Base-by-base conservation (phyloP, 2,797 vertebrate genomes). In the Meriones psammophilus region DNA sequence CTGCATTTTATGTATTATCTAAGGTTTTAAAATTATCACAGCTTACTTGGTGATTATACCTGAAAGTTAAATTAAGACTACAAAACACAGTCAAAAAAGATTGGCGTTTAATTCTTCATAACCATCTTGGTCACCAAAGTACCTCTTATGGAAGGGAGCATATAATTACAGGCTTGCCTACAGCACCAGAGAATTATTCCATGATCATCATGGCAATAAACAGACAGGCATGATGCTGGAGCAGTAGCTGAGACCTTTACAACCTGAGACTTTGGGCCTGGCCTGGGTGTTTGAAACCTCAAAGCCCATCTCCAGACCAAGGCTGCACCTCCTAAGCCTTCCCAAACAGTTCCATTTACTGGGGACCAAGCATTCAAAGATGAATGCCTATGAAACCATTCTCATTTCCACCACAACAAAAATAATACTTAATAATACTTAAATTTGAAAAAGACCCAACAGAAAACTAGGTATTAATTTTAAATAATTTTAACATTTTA, bases 51-150 rank as follows among this genome's bases (percentile, higher is more conserved):
- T 54, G 10, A 20, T 71, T 71, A 66, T 62, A 88, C 64, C 26
- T 92, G 50, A 94, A 89, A 91, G 10, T 77, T 50, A 91, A 94
- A 94, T 91, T 91, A 88, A 73, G 20, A 89, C 62, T 84, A 85
- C 87, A 89, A 95, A 95, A 80, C 26, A 26, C 86, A 79, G 12
- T 7, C 86, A 8, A 92, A 28, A 30, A 91, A 60, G 22, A 79
- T 15, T 95, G 20, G 20, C 83, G 85, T 58, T 95, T 80, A 84
- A 87, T 81, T 83, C 15, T 81, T 95, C 60, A 22, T 76, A 79
- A 33, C 30, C 22, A 24, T 68, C 42, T 69, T 68, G 30, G 18
- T n/a, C 46, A 33, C 30, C 20, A 69, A 85, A 85, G 83, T 8
- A 54, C 15, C 30, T 85, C 83, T n/a, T n/a, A 54, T 13, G 13